Conservation (phyloP, 2,113 vertebrate species). For the Brachyistius frenatus region DNA sequence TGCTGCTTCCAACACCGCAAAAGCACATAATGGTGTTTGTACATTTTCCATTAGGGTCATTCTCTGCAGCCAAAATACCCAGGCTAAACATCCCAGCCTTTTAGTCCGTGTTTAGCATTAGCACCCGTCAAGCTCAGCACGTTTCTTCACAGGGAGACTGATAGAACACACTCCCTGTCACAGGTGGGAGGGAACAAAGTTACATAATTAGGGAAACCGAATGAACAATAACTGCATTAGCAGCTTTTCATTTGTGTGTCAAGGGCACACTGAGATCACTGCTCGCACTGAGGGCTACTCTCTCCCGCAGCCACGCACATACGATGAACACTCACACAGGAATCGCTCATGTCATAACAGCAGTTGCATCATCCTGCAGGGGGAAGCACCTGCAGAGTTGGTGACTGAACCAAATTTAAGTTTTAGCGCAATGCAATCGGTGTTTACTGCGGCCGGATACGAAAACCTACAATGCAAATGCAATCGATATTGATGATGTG, state of each 20-base stretch:
- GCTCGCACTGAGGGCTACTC: conserved; percentile 25
- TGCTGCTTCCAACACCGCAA: conserved; percentile 43
- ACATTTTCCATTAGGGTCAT: conserved; percentile 51
- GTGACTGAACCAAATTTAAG: conserved; percentile 39
- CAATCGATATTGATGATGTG: neutral
- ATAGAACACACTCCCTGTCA: conserved; percentile 34
- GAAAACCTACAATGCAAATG: neutral
- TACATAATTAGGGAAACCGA: conserved; percentile 38
- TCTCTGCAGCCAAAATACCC: conserved; percentile 35
- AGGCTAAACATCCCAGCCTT: conserved; percentile 27
- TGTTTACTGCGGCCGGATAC: conserved; percentile 1
- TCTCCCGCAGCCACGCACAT: conserved; percentile 24
- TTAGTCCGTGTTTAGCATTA: conserved; percentile 21
- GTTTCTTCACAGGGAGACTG: neutral
- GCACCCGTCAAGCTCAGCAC: conserved; percentile 1
- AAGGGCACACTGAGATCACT: conserved; percentile 61
- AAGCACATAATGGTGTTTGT: conserved; percentile 66
- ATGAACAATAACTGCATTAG: conserved; percentile 45
- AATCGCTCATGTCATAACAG: conserved; percentile 54
- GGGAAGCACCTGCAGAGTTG: conserved; percentile 42
- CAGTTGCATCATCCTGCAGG: conserved; percentile 53
- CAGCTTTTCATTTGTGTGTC: conserved; percentile 59
- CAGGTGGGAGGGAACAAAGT: conserved; percentile 40
- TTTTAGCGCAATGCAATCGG: neutral
- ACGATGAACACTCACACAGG: conserved; percentile 42